Evolutionary conservation across 2,888 invertebrate genomes (phyloP).

Genomic region (Acanthococcus lagerstroemiae): DNA sequence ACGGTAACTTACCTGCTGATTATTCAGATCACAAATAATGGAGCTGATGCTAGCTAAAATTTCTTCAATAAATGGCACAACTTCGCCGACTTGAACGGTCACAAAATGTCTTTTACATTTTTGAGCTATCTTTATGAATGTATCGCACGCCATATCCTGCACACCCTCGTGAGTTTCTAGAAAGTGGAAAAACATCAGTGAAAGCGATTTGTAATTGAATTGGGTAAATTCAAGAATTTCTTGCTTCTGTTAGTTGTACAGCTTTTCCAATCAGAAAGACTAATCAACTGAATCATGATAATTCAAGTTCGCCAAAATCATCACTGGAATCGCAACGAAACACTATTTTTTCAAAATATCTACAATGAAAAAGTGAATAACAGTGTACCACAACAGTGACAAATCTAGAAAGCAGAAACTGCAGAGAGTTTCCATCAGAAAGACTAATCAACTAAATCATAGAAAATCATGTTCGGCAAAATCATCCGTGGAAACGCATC

Average conservation of each 20-base stretch:
- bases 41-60: conserved; percentile 90
- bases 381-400: no score
- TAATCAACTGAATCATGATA: conserved; percentile 24
- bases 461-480: conserved; percentile 11
- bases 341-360: no score
- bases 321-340: conserved; percentile 3
- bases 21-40: conserved; percentile 97
- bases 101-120: conserved; percentile 98
- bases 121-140: conserved; percentile 97
- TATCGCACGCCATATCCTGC: conserved; percentile 99
- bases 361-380: no score
- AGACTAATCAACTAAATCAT: conserved; percentile 30
- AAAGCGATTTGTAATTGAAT: background rate
- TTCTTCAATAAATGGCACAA: conserved; percentile 96
- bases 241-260: background rate
- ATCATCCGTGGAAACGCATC: conserved; percentile 14
- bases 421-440: conserved; percentile 10
- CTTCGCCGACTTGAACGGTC: conserved; percentile 88
- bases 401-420: no score
- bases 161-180: conserved; percentile 97
- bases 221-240: background rate
- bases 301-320: conserved; percentile 21
- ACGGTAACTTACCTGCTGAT: conserved; percentile 66
- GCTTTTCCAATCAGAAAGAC: conserved; percentile 18
- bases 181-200: conserved; percentile 33